Evolutionary conservation across 2,797 vertebrate species (phyloP), one percentile per base, ranked within the genome.

Genomic region (Phaenicophaeus curvirostris): DNA sequence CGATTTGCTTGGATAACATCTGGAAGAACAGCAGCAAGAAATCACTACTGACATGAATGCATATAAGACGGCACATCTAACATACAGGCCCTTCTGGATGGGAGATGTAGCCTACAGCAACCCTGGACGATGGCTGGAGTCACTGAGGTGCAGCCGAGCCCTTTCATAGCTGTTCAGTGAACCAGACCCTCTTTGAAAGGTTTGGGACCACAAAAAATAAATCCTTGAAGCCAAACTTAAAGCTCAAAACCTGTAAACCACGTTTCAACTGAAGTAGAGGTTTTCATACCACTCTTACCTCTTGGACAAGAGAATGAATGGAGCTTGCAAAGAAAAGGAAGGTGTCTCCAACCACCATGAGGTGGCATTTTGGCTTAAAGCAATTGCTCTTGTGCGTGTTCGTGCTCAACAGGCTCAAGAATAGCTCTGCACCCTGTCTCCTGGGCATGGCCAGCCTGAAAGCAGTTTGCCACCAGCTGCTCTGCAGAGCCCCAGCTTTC

Each of bases 1-100:
- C 98, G 97, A 74, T 98, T 98, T 1, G 98, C 99, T 59, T 96
- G 97, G 96, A 99, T 98, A 4, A 98, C 98, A 41, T 98, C 99
- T 99, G 97, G 39, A 39, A 57, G 41, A 39, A 35, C 41, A 48
- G 53, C 14, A 44, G 37, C 30, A 75, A 54, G 48, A 33, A 67
- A 50, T 42, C 67, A 61, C 15, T 2, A 4, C 20, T 31, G 74
- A 4, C 18, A 8, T 39, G 11, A 18, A 5, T 3, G 41, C 6
- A 5, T 13, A 15, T 55, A 5, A 10, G 28, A 2, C 0, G 25
- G 33, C 11, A 11, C 8, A 6, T 3, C 13, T 39, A 2, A 73
- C 89, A 27, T 1, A 4, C 37, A 48, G 63, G 53, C 15, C 37
- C 44, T 62, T 15, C 48, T 31, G 62, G 30, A 1, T 11, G 44